Evolutionary conservation across 2,797 vertebrate genomes (phyloP).

Genomic region (Halcyon chelicuti): DNA sequence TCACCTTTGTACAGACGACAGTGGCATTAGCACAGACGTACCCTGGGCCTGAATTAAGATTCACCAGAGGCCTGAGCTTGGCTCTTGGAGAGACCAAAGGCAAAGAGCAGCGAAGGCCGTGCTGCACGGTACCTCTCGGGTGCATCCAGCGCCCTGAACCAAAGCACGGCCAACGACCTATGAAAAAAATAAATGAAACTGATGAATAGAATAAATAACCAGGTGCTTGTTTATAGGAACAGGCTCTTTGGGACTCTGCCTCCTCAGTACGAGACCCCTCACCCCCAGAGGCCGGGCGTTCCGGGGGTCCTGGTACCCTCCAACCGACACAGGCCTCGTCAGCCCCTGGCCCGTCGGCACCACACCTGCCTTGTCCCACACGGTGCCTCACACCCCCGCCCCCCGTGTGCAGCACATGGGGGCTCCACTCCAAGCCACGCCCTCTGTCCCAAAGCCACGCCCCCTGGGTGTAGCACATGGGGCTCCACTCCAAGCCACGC

Average conservation of each 20-base stretch:
- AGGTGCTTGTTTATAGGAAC: accelerated
- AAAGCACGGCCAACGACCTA: accelerated
- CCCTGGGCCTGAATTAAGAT: not conserved
- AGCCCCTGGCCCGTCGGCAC: accelerated
- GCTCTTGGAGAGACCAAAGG: too few relatives aligned
- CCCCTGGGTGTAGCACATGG: too few relatives aligned
- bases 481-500: too few relatives aligned
- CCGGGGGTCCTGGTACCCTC: not conserved
- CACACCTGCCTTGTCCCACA: not conserved
- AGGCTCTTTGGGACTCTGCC: not conserved
- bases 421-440: too few relatives aligned
- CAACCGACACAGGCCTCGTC: accelerated
- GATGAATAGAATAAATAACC: too few relatives aligned
- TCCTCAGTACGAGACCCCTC: accelerated
- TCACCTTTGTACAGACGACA: accelerated
- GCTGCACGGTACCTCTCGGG: too few relatives aligned
- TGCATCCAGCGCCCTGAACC: not conserved
- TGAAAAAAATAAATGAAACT: accelerated
- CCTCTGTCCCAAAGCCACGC: too few relatives aligned
- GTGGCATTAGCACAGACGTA: not conserved
- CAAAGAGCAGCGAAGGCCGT: accelerated
- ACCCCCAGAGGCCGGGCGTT: not conserved
- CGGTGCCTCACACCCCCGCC: not conserved
- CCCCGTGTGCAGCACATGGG: too few relatives aligned
- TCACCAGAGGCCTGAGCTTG: accelerated